Evolutionary conservation across 92 coral and sea anemone genomes (phyloP), one percentile per base, ranked within the genome.

Genomic region (Porites rus): DNA sequence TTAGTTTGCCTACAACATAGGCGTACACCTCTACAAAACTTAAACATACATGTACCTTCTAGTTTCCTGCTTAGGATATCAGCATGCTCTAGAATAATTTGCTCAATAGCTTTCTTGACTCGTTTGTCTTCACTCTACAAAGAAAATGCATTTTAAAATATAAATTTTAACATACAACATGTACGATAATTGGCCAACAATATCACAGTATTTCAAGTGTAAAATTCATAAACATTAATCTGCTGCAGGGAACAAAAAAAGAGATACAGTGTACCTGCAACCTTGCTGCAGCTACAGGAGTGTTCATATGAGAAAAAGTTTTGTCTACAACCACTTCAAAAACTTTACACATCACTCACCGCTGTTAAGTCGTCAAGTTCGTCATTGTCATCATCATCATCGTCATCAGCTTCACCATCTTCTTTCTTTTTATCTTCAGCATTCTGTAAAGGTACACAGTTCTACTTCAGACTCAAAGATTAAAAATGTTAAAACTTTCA

Each of bases 281-380:
- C 46, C 46, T 38, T 38, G 46, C 46, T 38, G 46, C 46, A 38
- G 46, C 46, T 38, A 38, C 46, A 38, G 28, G 28, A 25, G 46
- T 38, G 46, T 38, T 38, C 46, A 4, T 38, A 38, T 38, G 46
- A 38, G 46, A 38, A 38, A 0, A 38, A 4, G 46, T 38, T 38
- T 38, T 38, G 46, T 38, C 46, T 38, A 38, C 5, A 38, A 38
- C 5, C 46, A 38, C 46, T 38, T 38, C 46, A 38, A 38, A 56
- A 10, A 10, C 16, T 12, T 56, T 0, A 56, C n/a, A 22, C 46
- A 9, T 56, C 10, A 85, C 94, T 83, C 84, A 94, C 98, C 69
- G 92, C 66, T 8, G 98, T 94, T 38, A 88, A 96, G 9, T 94
- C 96, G 76, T 96, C 98, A 22, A 96, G 92, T 70, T 92, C 96